Percentiles rank a stretch among this genome's conserved stretches.
Evolutionary conservation across 2,797 vertebrate species (phyloP).

Genomic region (Eutrigla gurnardus): DNA sequence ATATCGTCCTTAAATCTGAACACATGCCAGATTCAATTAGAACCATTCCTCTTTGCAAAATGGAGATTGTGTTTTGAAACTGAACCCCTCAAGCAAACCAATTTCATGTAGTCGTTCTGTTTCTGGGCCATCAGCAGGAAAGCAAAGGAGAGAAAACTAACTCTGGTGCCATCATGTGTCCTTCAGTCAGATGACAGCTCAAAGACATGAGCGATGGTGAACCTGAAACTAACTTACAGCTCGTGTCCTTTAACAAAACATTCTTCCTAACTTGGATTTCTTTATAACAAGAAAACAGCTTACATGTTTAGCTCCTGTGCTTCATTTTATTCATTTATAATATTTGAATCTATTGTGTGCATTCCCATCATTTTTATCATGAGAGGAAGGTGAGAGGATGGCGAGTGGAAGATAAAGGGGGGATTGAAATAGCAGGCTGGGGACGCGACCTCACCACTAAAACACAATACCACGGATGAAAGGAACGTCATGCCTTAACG

Average conservation of each 20-base stretch:
- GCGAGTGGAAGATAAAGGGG: slow-evolving; percentile 22
- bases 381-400: slow-evolving; percentile 22
- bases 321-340: slow-evolving; percentile 23
- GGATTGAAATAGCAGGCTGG: slow-evolving; percentile 19
- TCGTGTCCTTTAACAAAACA: background rate
- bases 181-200: slow-evolving; percentile 24
- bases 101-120: background rate
- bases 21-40: background rate
- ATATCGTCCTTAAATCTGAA: background rate
- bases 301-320: background rate
- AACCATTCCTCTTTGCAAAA: background rate
- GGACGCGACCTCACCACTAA: slow-evolving; percentile 13
- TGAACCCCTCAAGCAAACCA: background rate
- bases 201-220: background rate
- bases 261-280: slow-evolving; percentile 11
- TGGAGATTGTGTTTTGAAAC: background rate
- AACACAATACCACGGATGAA: slow-evolving; percentile 34
- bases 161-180: slow-evolving; percentile 58
- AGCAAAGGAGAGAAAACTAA: background rate
- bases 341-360: background rate
- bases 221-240: no score
- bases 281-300: background rate
- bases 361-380: background rate
- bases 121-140: no score
- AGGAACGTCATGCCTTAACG: slow-evolving; percentile 18